These are phyloP conservation scores for Ophiodon elongatus DNA, from an alignment of 2,113 vertebrate species.

Conservation along the genomic window DNA sequence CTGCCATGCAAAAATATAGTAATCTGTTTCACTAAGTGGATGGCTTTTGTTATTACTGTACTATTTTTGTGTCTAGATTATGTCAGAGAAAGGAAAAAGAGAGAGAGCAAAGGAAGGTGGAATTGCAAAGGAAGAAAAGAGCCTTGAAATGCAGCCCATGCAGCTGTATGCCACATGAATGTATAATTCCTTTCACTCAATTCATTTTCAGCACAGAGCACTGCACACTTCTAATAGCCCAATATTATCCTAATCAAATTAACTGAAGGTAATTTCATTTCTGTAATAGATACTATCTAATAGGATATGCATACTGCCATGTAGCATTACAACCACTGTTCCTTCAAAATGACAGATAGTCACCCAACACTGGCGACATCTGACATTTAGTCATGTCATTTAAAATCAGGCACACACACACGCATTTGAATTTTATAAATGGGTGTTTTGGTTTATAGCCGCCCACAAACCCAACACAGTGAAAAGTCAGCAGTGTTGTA, in stretches of 20 bases:
- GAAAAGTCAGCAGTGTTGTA: slow-evolving; percentile 48
- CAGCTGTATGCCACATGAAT: slow-evolving; percentile 44
- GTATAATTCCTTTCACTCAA: slow-evolving; percentile 43
- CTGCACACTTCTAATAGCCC: slow-evolving; percentile 61
- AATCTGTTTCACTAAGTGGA: slow-evolving; percentile 53
- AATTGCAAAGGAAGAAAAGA: slow-evolving; percentile 8
- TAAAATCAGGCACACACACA: slow-evolving; percentile 24
- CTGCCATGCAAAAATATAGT: slow-evolving; percentile 31
- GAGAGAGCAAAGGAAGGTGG: neutral
- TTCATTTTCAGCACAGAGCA: slow-evolving; percentile 65
- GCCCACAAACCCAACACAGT: slow-evolving; percentile 11
- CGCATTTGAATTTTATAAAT: slow-evolving; percentile 40
- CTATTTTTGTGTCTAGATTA: slow-evolving; percentile 42
- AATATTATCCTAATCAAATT: slow-evolving; percentile 78
- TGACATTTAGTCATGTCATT: slow-evolving; percentile 45
- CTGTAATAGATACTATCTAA: slow-evolving; percentile 70
- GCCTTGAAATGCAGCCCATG: slow-evolving; percentile 41
- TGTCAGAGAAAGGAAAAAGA: slow-evolving; percentile 23
- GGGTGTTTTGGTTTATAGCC: slow-evolving; percentile 39
- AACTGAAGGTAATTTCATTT: slow-evolving; percentile 74
- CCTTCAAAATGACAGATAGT: slow-evolving; percentile 37
- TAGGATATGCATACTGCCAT: slow-evolving; percentile 53
- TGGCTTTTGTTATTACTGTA: slow-evolving; percentile 28
- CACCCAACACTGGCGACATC: slow-evolving; percentile 18
- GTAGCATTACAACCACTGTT: slow-evolving; percentile 44